Percentiles rank a stretch among this genome's conserved stretches.
phyloP scores from a whole-genome alignment of 2,888 invertebrate species.

The Eristalis tenax region DNA sequence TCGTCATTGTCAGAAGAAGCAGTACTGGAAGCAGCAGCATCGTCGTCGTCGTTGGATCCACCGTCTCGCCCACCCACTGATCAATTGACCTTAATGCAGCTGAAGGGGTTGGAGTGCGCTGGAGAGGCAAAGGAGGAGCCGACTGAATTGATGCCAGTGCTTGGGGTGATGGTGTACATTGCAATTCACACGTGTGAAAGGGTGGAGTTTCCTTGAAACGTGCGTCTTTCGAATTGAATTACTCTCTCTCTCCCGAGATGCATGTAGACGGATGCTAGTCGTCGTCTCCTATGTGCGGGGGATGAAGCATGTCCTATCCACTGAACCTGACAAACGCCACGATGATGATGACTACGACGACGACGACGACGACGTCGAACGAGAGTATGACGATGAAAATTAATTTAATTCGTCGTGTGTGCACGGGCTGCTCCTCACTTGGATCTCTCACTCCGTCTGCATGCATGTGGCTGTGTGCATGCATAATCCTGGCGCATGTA shows the following conservation, averaged over 20 bases:
- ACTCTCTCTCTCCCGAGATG: conserved; percentile 14
- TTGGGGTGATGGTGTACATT: conserved; percentile 33
- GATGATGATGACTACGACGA: conserved; percentile 33
- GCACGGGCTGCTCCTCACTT: conserved; percentile 2
- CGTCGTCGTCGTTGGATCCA: not conserved
- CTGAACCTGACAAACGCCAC: conserved; percentile 40
- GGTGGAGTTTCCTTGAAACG: conserved; percentile 38
- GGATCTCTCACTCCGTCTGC: not conserved
- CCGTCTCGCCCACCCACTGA: conserved; percentile 16
- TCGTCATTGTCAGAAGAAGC: conserved; percentile 6
- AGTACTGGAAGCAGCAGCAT: not conserved
- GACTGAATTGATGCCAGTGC: not conserved
- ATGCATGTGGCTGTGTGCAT: conserved; percentile 3
- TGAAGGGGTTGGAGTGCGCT: not conserved
- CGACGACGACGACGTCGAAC: conserved; percentile 25
- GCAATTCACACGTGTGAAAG: conserved; percentile 57
- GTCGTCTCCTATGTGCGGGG: not conserved
- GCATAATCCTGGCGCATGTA: conserved; percentile 59
- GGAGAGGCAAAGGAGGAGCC: conserved; percentile 5
- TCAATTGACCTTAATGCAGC: conserved; percentile 47
- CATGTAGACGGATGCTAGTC: conserved; percentile 16
- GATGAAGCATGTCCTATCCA: not conserved
- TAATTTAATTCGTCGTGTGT: conserved; percentile 59
- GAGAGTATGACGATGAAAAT: conserved; percentile 35
- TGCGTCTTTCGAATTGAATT: conserved; percentile 56